Evolutionary conservation across 1,140 invertebrate genomes (phyloP), one percentile per base, ranked within the genome.

Genomic region (Trypoxylus dichotomus): DNA sequence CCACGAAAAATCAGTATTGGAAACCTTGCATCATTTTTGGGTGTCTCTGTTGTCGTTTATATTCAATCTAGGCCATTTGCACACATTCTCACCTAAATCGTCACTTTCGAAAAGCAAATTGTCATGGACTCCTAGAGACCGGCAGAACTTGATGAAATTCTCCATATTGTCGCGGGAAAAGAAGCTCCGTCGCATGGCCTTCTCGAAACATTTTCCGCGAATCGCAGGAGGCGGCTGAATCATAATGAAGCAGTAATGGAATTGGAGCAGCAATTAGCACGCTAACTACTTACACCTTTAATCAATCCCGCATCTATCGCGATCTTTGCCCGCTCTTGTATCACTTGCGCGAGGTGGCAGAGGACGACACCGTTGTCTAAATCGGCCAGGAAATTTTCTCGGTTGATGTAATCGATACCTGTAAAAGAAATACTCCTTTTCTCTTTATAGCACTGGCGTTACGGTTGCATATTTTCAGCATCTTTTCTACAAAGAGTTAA

Each of bases 41-140:
- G n/a, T n/a, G n/a, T n/a, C n/a, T n/a, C n/a, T n/a, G n/a, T n/a
- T n/a, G n/a, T n/a, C n/a, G n/a, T n/a, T n/a, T n/a, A n/a, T n/a
- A n/a, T n/a, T n/a, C n/a, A n/a, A n/a, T n/a, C n/a, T n/a, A n/a
- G n/a, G n/a, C n/a, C n/a, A n/a, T n/a, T n/a, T n/a, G n/a, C n/a
- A n/a, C n/a, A n/a, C n/a, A n/a, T n/a, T 75, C 85, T 87, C 86
- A 94, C 93, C 93, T 79, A 97, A 89, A 88, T 96, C 95, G 84
- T 98, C 96, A 80, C 96, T 97, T 88, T 98, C 96, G 86, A 98
- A 98, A 13, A 95, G 90, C 73, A 95, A 90, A 88, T 93, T 96
- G 87, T 97, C 94, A 81, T 96, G 94, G 6, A 98, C 94, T 11
- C 95, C 95, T 19, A 97, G 89, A 63, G 93, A 90, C 47, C 94